These are phyloP conservation scores for Podotricha telesiphe DNA, from an alignment of 2,888 invertebrate species.

Conservation along the genomic window DNA sequence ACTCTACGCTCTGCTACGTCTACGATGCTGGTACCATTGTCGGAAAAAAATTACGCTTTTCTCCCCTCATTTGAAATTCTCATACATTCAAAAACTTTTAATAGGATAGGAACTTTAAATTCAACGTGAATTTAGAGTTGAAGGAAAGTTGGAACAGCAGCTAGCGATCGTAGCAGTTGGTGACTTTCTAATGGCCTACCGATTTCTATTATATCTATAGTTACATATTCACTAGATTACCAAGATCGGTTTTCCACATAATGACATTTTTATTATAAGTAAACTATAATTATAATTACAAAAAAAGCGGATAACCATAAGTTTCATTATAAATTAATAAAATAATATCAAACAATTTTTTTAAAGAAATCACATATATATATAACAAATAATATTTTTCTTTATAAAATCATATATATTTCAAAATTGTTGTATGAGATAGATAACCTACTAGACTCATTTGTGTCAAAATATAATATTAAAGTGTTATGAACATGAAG, in stretches of 20 bases:
- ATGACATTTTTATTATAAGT: not conserved
- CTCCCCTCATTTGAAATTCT: conserved; percentile 81
- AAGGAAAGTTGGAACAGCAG: conserved; percentile 65
- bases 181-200: conserved; percentile 51
- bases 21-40: conserved; percentile 51
- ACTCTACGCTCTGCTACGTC: conserved; percentile 53
- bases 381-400: too few species aligned
- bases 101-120: conserved; percentile 81
- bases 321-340: too few species aligned
- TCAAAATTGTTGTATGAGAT: too few species aligned
- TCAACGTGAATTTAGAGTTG: conserved; percentile 73
- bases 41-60: conserved; percentile 73
- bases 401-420: too few species aligned
- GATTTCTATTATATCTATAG: conserved; percentile 50
- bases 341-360: too few species aligned
- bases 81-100: conserved; percentile 82
- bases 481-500: too few species aligned
- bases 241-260: conserved; percentile 44
- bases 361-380: too few species aligned
- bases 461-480: too few species aligned
- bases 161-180: conserved; percentile 54
- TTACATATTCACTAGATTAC: conserved; percentile 46
- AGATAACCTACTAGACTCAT: too few species aligned
- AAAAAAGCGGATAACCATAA: too few species aligned
- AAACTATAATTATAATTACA: too few species aligned